Percentiles rank a stretch among this genome's conserved stretches.
These are phyloP conservation scores for Triplophysa siluroides DNA, from an alignment of 2,113 vertebrate species.

Conservation along the genomic window DNA sequence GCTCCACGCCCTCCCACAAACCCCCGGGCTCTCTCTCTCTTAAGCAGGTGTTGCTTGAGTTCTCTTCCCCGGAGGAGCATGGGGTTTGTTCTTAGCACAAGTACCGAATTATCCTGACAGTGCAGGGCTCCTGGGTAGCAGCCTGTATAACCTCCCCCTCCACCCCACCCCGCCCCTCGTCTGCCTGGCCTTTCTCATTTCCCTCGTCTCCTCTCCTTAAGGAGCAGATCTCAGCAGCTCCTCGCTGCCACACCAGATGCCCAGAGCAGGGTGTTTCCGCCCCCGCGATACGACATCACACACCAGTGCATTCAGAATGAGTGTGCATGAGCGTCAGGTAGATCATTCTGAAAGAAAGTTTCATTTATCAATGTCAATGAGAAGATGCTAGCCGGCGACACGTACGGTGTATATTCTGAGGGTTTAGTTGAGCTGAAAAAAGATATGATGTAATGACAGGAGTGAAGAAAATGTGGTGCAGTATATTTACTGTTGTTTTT, in stretches of 20 bases:
- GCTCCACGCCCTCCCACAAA: conserved; percentile 38
- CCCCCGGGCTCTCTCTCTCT: conserved; percentile 25
- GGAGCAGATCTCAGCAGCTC: conserved; percentile 39
- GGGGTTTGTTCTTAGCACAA: conserved; percentile 68
- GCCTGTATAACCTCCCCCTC: conserved; percentile 31
- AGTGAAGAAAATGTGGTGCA: neutral
- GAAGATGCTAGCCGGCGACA: neutral
- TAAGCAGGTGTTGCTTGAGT: conserved; percentile 75
- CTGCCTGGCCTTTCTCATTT: conserved; percentile 26
- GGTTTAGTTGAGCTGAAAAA: neutral
- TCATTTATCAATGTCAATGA: conserved; percentile 49
- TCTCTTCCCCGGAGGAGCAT: conserved; percentile 66
- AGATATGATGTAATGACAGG: conserved; percentile 2
- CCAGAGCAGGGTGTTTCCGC: conserved; percentile 32
- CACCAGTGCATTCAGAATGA: conserved; percentile 22
- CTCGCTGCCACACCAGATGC: conserved; percentile 42
- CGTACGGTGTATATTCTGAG: neutral
- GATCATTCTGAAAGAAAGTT: conserved; percentile 43
- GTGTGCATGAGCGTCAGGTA: conserved; percentile 37
- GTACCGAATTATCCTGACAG: conserved; percentile 73
- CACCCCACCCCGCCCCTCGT: neutral
- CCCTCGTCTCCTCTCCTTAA: conserved; percentile 36
- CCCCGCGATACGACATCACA: neutral
- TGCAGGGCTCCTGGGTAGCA: conserved; percentile 56
- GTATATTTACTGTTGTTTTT: too few species aligned